phyloP scores from a whole-genome alignment of 2,113 vertebrate genomes.

The Plotosus lineatus region DNA sequence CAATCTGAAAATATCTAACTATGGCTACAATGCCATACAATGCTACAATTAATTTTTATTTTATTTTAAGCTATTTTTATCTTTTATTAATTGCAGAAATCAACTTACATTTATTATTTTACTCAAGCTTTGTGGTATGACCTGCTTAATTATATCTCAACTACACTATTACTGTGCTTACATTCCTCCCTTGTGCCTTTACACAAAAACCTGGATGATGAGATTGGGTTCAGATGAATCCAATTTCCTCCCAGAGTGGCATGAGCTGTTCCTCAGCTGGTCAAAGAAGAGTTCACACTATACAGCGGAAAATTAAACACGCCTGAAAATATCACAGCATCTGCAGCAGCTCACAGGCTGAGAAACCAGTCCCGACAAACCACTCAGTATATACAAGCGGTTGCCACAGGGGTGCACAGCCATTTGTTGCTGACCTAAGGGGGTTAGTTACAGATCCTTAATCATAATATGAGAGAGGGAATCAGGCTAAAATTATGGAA shows the following conservation, averaged over 20 bases:
- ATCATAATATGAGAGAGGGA: not conserved
- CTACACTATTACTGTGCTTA: not conserved
- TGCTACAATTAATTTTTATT: too few species aligned
- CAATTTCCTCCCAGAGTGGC: not conserved
- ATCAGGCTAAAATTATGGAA: not conserved
- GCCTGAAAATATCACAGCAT: not conserved
- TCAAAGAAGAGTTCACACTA: not conserved
- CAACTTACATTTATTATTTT: not conserved
- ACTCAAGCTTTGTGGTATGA: not conserved
- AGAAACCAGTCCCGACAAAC: not conserved
- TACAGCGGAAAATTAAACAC: not conserved
- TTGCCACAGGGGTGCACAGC: too few species aligned
- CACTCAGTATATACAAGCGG: not conserved
- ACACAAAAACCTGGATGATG: not conserved
- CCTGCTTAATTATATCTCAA: not conserved
- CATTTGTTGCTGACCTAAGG: not conserved
- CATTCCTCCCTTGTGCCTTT: not conserved
- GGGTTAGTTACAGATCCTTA: not conserved
- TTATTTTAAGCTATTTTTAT: too few species aligned
- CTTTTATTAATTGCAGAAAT: not conserved
- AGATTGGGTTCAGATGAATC: not conserved
- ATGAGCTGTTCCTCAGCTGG: not conserved
- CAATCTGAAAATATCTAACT: too few species aligned
- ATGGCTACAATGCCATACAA: too few species aligned
- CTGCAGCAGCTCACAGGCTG: not conserved